Percentiles rank a stretch among this genome's conserved stretches.
Conservation (phyloP, 2,888 invertebrate species). For the Abrostola tripartita region DNA sequence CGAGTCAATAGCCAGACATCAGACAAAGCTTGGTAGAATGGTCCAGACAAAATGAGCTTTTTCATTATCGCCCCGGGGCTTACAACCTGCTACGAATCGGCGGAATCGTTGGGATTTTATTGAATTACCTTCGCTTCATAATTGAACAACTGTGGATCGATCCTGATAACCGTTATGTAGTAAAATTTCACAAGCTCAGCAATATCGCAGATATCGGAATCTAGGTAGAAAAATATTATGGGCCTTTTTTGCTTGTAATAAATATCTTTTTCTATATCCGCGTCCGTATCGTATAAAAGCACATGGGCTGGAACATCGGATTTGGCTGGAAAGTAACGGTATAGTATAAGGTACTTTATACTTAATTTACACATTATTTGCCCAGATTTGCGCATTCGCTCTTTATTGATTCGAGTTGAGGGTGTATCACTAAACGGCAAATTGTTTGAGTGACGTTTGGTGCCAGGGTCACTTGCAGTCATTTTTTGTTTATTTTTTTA, state of each 20-base stretch:
- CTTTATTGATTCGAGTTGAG: too few relatives aligned
- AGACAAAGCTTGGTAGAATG: constrained; percentile 44
- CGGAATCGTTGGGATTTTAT: constrained; percentile 47
- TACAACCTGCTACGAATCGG: constrained; percentile 36
- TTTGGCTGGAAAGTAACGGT: background rate
- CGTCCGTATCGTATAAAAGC: background rate
- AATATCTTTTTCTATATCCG: constrained; percentile 4
- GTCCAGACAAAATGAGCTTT: constrained; percentile 51
- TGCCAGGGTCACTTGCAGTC: too few relatives aligned
- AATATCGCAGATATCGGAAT: background rate
- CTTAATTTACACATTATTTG: too few relatives aligned
- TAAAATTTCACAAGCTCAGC: constrained; percentile 17
- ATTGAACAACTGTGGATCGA: constrained; percentile 41
- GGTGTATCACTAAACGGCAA: too few relatives aligned
- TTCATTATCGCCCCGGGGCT: constrained; percentile 52
- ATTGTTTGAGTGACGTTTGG: too few relatives aligned
- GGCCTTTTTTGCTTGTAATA: background rate
- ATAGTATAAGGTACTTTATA: too few relatives aligned
- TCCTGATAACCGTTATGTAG: constrained; percentile 12
- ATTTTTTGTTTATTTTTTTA: too few relatives aligned
- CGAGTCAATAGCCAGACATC: constrained; percentile 48
- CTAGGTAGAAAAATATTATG: constrained; percentile 5
- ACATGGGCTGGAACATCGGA: background rate
- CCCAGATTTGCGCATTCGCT: too few relatives aligned
- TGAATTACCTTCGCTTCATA: constrained; percentile 31